phyloP scores from a whole-genome alignment of 2,113 vertebrate genomes.

The Chelonoidis abingdonii region DNA sequence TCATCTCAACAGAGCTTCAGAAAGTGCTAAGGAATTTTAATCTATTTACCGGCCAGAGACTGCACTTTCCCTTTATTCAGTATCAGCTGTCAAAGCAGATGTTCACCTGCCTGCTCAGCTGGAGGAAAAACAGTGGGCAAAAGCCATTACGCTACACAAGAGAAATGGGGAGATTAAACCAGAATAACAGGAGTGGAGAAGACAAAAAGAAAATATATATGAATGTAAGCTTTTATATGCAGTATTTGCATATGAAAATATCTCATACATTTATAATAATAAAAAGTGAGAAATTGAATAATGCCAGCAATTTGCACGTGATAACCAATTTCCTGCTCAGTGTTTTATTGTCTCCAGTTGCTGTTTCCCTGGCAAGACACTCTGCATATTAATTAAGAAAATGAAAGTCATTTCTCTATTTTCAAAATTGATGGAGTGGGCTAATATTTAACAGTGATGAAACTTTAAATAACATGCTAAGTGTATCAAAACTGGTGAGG shows the following conservation, averaged over 20 bases:
- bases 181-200: not conserved
- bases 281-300: not conserved
- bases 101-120: constrained; percentile 10
- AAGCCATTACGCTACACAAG: not conserved
- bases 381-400: not conserved
- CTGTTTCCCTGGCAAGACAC: constrained; percentile 7
- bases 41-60: not conserved
- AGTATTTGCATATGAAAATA: not conserved
- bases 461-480: constrained; percentile 16
- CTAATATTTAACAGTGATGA: constrained; percentile 12
- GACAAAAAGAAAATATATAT: not conserved
- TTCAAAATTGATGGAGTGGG: not conserved
- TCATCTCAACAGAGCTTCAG: not conserved
- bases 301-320: not conserved
- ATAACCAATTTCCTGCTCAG: not conserved
- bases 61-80: not conserved
- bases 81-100: not conserved
- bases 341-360: not conserved
- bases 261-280: not conserved
- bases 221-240: not conserved
- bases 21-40: not conserved
- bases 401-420: not conserved
- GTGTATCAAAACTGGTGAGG: constrained; percentile 4
- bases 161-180: not conserved
- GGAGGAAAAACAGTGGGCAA: not conserved